phyloP scores from a whole-genome alignment of 2,797 vertebrate species.

The Sebastes itinus region DNA sequence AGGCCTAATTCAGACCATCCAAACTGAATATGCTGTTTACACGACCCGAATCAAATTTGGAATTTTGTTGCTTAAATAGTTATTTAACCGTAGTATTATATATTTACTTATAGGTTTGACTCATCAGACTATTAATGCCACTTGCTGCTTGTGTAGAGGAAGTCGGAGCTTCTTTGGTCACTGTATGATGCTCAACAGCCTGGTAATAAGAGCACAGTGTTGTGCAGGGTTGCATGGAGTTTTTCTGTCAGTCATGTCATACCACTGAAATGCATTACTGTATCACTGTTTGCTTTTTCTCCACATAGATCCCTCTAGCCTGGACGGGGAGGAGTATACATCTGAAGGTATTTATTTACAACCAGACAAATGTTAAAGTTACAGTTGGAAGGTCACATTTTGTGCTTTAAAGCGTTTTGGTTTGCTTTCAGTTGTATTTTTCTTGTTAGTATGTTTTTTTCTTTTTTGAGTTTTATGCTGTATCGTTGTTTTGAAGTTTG shows the following conservation, averaged over 20 bases:
- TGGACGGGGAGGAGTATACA: conserved; percentile 84
- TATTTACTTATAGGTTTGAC: background rate
- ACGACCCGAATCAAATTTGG: no score
- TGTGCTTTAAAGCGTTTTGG: conserved; percentile 47
- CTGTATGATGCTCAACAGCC: background rate
- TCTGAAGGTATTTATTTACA: conserved; percentile 85
- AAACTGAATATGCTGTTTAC: no score
- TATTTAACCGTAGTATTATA: background rate
- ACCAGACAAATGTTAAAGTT: conserved; percentile 40
- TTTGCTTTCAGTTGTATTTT: conserved; percentile 47
- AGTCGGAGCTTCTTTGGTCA: background rate
- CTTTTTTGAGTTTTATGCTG: conserved; percentile 23
- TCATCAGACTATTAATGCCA: background rate
- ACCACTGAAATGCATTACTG: conserved; percentile 71
- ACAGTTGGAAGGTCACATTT: conserved; percentile 31
- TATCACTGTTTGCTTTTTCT: conserved; percentile 82
- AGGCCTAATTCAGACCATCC: no score
- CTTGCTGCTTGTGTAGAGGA: background rate
- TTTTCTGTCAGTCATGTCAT: conserved; percentile 39
- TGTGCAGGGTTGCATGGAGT: conserved; percentile 38
- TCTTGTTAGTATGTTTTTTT: conserved; percentile 23
- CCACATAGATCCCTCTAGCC: conserved; percentile 82
- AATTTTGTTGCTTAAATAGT: no score
- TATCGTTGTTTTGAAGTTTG: background rate
- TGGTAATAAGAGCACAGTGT: background rate